Evolutionary conservation across 37 sponge, comb jelly and placozoan genomes (phyloP), one percentile per base, ranked within the genome.

Genomic region (Beroe ovata): DNA sequence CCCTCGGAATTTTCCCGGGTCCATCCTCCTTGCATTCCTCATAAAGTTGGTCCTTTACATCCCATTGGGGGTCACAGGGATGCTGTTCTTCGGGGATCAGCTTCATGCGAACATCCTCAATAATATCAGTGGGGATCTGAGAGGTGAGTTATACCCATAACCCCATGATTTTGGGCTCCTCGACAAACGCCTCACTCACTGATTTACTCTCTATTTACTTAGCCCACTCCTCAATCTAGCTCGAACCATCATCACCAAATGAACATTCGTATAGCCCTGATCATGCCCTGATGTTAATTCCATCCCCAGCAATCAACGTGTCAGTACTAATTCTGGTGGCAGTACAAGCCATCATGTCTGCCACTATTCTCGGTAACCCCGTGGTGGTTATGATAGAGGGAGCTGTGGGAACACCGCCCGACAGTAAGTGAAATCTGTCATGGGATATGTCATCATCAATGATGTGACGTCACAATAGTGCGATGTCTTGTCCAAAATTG

Each of bases 351-450:
- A 69, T 69, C 19, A 69, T 69, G 71, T 69, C 71, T 34, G 71
- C 71, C 36, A 69, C 71, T 29, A 69, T 69, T 38, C 71, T 69
- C 8, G 71, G 71, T 4, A 69, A 69, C 71, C 71, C 71, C 38
- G 71, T 69, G 19, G 71, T 25, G 4, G 71, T 19, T 35, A 69
- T 69, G 71, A 35, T 69, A 8, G 71, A 69, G 71, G 71, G 71
- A 29, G 38, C 38, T 21, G 38, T 69, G 35, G 36, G 36, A 2
- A 25, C 71, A 69, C 71, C 71, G 4, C 36, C 19, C 71, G 25
- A 69, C 35, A 29, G 71, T 69, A 29, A 29, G 71, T 69, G 4
- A n/a, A n/a, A n/a, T n/a, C n/a, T n/a, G n/a, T n/a, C n/a, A n/a
- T n/a, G n/a, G n/a, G n/a, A n/a, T n/a, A n/a, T n/a, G n/a, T n/a